A percentile compares a stretch with the other conserved stretches of the same genome.
Evolutionary conservation across 2,888 invertebrate genomes (phyloP).

Genomic region (Cerastis rubricosa): DNA sequence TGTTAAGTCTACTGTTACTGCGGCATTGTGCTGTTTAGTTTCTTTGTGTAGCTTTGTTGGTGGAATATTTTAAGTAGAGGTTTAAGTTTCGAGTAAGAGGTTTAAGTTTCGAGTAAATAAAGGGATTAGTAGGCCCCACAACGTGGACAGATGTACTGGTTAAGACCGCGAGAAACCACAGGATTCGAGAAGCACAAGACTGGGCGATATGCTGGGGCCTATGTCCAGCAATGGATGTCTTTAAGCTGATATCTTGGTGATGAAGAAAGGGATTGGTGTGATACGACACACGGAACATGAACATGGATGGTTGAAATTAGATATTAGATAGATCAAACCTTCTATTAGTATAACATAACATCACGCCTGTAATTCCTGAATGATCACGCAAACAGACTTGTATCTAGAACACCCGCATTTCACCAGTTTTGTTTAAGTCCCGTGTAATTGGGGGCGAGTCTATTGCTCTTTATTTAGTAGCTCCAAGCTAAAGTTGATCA

Average conservation of each 20-base stretch:
- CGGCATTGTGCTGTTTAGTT: constrained; percentile 31
- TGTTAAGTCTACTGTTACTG: constrained; percentile 31
- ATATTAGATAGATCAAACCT: not conserved
- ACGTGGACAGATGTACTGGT: not conserved
- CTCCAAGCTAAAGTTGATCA: not conserved
- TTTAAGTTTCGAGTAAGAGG: not conserved
- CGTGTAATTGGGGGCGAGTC: too few species aligned
- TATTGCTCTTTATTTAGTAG: not conserved
- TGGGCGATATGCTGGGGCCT: not conserved
- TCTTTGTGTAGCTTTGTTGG: constrained; percentile 28
- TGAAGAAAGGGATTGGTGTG: not conserved
- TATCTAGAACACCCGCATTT: too few species aligned
- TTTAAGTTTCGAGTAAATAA: not conserved
- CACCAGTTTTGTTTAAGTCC: too few species aligned
- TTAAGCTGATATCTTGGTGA: not conserved
- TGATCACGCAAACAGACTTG: too few species aligned
- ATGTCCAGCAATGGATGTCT: not conserved
- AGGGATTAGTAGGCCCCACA: not conserved
- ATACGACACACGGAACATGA: too few species aligned
- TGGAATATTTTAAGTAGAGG: not conserved
- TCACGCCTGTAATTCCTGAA: too few species aligned
- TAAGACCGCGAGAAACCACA: not conserved
- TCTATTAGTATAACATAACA: not conserved
- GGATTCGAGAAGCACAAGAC: not conserved
- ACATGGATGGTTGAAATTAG: not conserved